Evolutionary conservation across 2,888 invertebrate genomes (phyloP).

Genomic region (Drosophila histrio): DNA sequence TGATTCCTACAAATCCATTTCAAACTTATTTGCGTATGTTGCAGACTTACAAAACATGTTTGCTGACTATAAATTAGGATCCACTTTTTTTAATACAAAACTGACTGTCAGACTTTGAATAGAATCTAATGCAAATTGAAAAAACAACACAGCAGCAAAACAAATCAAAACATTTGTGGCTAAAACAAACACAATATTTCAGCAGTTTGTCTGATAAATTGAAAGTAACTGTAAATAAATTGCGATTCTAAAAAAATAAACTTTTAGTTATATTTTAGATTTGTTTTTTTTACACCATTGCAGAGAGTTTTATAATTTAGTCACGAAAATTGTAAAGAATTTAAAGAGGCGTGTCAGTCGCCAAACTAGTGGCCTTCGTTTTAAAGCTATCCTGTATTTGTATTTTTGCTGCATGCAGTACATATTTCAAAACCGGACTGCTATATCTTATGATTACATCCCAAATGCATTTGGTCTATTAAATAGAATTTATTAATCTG

Average conservation of each 20-base stretch:
- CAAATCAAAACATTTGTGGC: neutral
- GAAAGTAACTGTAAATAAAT: neutral
- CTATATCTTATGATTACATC: no score
- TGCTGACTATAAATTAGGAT: neutral
- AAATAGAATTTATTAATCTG: no score
- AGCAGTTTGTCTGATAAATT: neutral
- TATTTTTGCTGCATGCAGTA: no score
- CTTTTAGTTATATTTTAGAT: no score
- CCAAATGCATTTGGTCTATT: no score
- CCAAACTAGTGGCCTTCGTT: no score
- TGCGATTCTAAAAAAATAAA: no score
- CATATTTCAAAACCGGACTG: no score
- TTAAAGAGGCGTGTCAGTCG: no score
- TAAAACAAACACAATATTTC: neutral
- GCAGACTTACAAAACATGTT: neutral
- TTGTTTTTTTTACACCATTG: neutral
- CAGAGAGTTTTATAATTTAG: no score
- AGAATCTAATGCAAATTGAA: constrained; percentile 11
- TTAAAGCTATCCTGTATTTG: no score
- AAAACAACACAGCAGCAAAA: neutral
- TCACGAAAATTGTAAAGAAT: no score
- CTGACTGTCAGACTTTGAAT: constrained; percentile 8
- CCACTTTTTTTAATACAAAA: neutral
- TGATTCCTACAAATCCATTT: neutral
- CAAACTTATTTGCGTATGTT: neutral